Conservation (phyloP, 2,797 vertebrate species). For the Centroberyx gerrardi region DNA sequence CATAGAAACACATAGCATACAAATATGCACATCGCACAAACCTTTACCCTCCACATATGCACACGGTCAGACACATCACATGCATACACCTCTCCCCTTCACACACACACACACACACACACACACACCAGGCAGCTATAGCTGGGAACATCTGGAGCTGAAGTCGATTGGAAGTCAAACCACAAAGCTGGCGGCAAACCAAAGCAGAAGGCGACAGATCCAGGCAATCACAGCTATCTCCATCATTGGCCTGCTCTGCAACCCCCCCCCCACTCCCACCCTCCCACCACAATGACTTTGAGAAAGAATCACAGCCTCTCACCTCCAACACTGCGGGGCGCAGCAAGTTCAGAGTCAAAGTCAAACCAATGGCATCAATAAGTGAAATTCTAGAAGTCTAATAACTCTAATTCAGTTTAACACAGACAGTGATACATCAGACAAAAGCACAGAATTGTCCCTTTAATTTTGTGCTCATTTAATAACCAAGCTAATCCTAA, state of each 20-base stretch:
- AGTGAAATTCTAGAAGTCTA: conserved; percentile 42
- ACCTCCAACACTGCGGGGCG: conserved; percentile 46
- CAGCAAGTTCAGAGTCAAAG: conserved; percentile 55
- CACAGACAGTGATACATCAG: not conserved
- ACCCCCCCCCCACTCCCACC: conserved; percentile 33
- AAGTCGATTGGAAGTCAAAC: conserved; percentile 81
- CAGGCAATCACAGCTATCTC: conserved; percentile 64
- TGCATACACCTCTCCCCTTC: conserved; percentile 35
- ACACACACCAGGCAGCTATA: conserved; percentile 37
- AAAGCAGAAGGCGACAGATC: conserved; percentile 73
- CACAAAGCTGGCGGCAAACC: conserved; percentile 70
- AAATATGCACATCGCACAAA: not conserved
- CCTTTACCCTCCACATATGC: conserved; percentile 15
- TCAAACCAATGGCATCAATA: conserved; percentile 57
- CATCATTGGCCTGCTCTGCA: conserved; percentile 46
- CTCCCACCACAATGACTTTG: conserved; percentile 76
- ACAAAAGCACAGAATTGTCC: too few relatives aligned
- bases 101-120: conserved; percentile 2
- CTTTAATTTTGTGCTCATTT: not conserved
- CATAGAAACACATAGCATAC: not conserved
- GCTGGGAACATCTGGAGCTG: conserved; percentile 84
- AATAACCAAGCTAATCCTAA: too few relatives aligned
- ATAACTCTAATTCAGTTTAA: conserved; percentile 13
- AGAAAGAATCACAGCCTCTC: conserved; percentile 58
- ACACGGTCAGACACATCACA: conserved; percentile 37